phyloP scores from a whole-genome alignment of 2,797 vertebrate species.

The Epinephelus awoara region DNA sequence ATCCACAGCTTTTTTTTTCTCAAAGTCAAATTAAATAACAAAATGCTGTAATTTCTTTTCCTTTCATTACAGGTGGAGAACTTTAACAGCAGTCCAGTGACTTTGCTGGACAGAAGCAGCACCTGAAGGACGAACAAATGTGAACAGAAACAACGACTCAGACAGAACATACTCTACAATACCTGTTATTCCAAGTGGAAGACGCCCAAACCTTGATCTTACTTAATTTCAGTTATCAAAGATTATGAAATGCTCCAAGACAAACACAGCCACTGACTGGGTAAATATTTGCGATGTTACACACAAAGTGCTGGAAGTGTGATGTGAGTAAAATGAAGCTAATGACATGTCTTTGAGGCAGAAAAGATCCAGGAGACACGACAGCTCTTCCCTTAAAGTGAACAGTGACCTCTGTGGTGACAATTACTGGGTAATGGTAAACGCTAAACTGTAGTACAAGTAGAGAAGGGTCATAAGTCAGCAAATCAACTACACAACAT shows the following conservation, averaged over 20 bases:
- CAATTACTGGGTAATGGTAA: neutral
- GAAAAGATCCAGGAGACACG: neutral
- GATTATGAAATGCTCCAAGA: neutral
- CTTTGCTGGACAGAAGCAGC: neutral
- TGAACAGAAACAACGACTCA: neutral
- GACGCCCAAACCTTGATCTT: neutral
- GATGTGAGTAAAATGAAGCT: neutral
- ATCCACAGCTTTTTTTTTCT: neutral
- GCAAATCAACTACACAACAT: neutral
- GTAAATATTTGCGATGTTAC: neutral
- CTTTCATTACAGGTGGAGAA: neutral
- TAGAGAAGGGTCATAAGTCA: neutral
- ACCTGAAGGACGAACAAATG: neutral
- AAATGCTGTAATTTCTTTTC: neutral
- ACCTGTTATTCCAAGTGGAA: neutral
- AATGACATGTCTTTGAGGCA: neutral
- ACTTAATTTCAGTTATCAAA: conserved; percentile 9
- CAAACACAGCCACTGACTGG: neutral
- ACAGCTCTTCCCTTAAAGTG: neutral
- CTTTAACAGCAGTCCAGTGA: neutral
- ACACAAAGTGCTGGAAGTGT: neutral
- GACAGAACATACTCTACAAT: neutral
- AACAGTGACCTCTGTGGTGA: neutral
- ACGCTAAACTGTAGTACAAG: neutral
- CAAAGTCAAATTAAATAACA: neutral